Evolutionary conservation across 2,797 vertebrate genomes (phyloP).

Genomic region (Octomys mimax): DNA sequence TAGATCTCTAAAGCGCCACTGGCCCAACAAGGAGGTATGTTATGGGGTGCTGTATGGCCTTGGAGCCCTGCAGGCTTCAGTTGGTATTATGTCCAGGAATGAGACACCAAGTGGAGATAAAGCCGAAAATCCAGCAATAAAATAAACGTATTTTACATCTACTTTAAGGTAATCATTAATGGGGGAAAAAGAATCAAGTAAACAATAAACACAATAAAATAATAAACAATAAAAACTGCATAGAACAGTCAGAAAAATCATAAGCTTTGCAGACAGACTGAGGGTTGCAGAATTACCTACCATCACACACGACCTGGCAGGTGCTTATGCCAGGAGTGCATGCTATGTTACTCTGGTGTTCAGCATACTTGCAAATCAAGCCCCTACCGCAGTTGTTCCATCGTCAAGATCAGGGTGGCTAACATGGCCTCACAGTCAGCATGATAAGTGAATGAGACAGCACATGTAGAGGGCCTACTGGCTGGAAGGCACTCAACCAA

Average conservation of each 20-base stretch:
- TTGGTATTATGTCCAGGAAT: conserved; percentile 29
- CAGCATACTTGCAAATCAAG: conserved; percentile 16
- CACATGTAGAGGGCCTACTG: background rate
- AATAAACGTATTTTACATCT: conserved; percentile 55
- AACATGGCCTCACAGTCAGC: background rate
- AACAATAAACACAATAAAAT: background rate
- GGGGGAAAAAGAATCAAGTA: background rate
- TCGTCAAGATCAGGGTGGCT: conserved; percentile 20
- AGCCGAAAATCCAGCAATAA: conserved; percentile 36
- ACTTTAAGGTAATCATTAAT: conserved; percentile 24
- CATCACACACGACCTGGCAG: background rate
- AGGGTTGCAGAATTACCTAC: conserved; percentile 3
- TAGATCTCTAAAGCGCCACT: background rate
- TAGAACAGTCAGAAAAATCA: background rate
- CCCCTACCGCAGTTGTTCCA: conserved; percentile 50
- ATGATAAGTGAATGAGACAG: background rate
- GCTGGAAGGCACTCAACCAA: background rate
- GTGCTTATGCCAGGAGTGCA: background rate
- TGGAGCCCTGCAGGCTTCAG: background rate
- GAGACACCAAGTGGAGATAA: conserved; percentile 7
- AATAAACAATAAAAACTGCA: background rate
- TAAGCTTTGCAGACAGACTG: background rate
- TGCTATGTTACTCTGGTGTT: conserved; percentile 1
- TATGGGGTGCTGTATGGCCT: background rate
- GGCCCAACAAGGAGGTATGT: background rate